These are phyloP conservation scores for Ciconia boyciana DNA, from an alignment of 2,113 vertebrate genomes.

Conservation along the genomic window DNA sequence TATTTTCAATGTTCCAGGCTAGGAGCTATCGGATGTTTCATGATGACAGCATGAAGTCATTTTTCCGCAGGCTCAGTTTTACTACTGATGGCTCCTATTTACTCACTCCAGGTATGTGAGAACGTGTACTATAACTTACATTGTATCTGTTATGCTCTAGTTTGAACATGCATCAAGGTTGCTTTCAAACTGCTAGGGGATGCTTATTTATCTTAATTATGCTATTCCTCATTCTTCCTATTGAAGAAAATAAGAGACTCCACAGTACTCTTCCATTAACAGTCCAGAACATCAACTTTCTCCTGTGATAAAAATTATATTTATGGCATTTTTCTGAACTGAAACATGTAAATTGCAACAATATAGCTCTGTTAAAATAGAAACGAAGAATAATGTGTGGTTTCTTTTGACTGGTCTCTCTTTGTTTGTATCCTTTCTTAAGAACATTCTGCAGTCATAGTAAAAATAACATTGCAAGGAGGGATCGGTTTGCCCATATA, in stretches of 20 bases:
- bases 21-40: constrained; percentile 94
- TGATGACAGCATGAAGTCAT: constrained; percentile 97
- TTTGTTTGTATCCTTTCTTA: background rate
- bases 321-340: background rate
- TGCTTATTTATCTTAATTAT: background rate
- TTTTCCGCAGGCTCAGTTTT: constrained; percentile 93
- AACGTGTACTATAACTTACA: fast-evolving
- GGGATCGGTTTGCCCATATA: background rate
- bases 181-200: background rate
- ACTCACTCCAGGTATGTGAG: constrained; percentile 84
- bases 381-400: background rate
- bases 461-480: background rate
- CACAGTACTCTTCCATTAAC: background rate
- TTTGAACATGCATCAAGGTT: background rate
- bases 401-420: background rate
- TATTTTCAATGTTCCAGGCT: constrained; percentile 58
- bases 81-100: constrained; percentile 93
- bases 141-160: background rate
- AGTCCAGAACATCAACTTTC: background rate
- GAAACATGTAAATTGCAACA: background rate
- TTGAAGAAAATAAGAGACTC: background rate
- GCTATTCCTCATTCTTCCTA: background rate
- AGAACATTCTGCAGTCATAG: background rate
- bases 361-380: background rate
- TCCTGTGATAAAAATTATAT: background rate